Conservation (phyloP, 2,888 invertebrate genomes). For the Loripinus fragilis region DNA sequence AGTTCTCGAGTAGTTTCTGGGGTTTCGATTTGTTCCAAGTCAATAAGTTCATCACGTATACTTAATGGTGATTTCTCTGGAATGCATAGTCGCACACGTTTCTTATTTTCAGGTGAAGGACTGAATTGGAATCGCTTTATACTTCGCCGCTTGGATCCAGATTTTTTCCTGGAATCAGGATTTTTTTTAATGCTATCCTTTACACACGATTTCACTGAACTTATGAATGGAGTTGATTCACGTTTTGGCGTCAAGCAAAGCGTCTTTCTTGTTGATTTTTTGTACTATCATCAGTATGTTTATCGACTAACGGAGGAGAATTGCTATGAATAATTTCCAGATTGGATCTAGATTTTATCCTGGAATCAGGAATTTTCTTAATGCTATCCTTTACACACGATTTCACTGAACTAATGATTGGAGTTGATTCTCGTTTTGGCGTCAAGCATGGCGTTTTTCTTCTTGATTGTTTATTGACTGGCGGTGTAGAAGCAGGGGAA, state of each 20-base stretch:
- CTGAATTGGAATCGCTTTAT: not conserved
- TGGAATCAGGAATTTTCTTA: not conserved
- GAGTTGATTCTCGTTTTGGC: too few species aligned
- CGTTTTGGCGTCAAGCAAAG: too few species aligned
- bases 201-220: not conserved
- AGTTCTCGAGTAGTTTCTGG: not conserved
- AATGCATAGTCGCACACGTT: not conserved
- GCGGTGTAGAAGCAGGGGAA: not conserved
- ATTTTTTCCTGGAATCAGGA: not conserved
- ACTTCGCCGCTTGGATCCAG: not conserved
- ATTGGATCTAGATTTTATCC: not conserved
- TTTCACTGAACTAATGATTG: too few species aligned
- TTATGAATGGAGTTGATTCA: too few species aligned
- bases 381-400: not conserved
- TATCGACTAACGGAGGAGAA: too few species aligned
- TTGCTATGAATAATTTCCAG: not conserved
- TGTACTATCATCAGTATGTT: not conserved
- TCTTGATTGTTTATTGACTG: not conserved
- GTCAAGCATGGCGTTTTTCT: not conserved
- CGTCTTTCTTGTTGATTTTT: not conserved
- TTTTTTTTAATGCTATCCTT: not conserved
- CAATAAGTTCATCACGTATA: not conserved
- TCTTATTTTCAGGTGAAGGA: not conserved
- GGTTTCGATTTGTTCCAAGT: constrained; percentile 1
- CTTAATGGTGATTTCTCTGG: not conserved